Base-by-base conservation (phyloP, 2,797 vertebrate genomes). In the Chloroceryle amazona region DNA sequence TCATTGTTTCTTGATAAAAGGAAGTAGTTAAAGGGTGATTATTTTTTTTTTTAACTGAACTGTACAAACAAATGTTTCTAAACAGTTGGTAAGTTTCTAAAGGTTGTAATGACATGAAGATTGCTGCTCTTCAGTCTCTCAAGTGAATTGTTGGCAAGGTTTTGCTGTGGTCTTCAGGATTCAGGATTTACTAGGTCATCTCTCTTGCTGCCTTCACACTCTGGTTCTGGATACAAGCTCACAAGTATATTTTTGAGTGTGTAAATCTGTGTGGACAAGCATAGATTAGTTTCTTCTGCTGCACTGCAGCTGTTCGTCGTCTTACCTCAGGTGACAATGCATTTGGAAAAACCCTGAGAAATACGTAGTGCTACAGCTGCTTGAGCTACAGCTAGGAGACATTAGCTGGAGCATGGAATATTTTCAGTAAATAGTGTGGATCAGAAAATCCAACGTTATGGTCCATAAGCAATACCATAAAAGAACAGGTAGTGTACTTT, bases 121-220 rank as follows among this genome's bases (percentile, higher is more conserved):
- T 39, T 86, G 68, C 80, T 93, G 47, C 42, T 86, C n/a, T 80
- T 89, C 57, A 28, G 52, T 51, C 29, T 70, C 51, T 93, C 35
- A 44, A 20, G 31, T 55, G 61, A 76, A 55, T 66, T 82, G 26
- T 49, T 85, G 74, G 71, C 63, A 73, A 90, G 67, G 35, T 80
- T 91, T 95, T 80, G 51, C 46, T 67, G 33, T 79, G 58, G 55
- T 65, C 35, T 76, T 79, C 63, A 58, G 68, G 61, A 22, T 58
- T 89, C 84, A 87, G 71, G 58, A 82, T 82, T 86, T 90, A 51
- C 26, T 96, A 90, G 86, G 86, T 62, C 46, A 88, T 68, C 46
- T 90, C 17, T 68, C 72, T 46, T 79, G 62, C 75, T 72, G 51
- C 28, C 14, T 93, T 92, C 76, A 84, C 33, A 26, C 1, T 85